Percentiles rank a stretch among this genome's conserved stretches.
phyloP scores from a whole-genome alignment of 2,797 vertebrate genomes.

The Silurus lanzhouensis region DNA sequence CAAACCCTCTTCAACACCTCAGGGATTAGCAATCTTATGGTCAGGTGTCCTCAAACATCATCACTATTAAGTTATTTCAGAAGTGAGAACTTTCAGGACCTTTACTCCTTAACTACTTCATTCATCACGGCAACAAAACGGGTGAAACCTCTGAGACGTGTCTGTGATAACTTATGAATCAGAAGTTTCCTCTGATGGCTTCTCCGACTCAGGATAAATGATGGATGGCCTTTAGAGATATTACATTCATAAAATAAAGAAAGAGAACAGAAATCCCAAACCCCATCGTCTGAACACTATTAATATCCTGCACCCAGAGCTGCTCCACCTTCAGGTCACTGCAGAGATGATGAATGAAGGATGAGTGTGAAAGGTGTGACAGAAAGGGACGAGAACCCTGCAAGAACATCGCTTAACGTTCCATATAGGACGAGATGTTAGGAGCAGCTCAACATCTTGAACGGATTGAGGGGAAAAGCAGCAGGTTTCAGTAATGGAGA shows the following conservation, averaged over 20 bases:
- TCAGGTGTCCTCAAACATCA: no score
- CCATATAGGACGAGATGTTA: no score
- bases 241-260: background rate
- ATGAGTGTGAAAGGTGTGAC: background rate
- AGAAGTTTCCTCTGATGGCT: background rate
- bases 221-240: background rate
- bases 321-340: background rate
- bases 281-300: background rate
- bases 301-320: background rate
- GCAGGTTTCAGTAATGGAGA: background rate
- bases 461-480: background rate
- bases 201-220: background rate
- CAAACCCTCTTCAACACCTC: no score
- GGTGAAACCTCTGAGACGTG: background rate
- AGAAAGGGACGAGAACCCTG: background rate
- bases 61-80: no score
- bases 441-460: background rate
- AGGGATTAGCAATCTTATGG: no score
- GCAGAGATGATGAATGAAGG: background rate
- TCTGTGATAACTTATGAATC: background rate
- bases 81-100: no score
- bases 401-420: background rate
- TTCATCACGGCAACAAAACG: background rate
- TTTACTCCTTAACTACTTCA: no score
- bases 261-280: background rate